A percentile compares a stretch with the other conserved stretches of the same genome.
phyloP scores from a whole-genome alignment of 2,888 invertebrate genomes.

The Philereme transversata region DNA sequence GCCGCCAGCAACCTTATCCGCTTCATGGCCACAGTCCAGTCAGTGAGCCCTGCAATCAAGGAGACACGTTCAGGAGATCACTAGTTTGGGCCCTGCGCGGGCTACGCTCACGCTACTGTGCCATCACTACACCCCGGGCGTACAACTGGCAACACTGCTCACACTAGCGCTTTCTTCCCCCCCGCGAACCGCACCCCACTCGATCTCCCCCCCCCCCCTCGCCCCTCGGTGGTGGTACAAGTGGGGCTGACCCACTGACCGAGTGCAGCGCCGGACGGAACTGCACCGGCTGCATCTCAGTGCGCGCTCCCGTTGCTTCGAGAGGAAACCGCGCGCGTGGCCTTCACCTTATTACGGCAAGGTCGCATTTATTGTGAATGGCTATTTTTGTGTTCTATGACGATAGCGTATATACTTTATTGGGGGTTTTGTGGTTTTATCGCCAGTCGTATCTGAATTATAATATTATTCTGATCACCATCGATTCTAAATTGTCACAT shows the following conservation, averaged over 20 bases:
- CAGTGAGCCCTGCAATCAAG: conserved; percentile 77
- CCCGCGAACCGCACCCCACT: conserved; percentile 23
- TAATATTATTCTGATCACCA: too few species aligned
- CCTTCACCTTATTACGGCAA: conserved; percentile 76
- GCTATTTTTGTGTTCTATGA: conserved; percentile 14
- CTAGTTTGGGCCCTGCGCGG: conserved; percentile 57
- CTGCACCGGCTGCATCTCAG: conserved; percentile 74
- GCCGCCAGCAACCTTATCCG: conserved; percentile 78
- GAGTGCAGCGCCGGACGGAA: conserved; percentile 75
- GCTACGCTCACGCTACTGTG: conserved; percentile 56
- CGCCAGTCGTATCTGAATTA: too few species aligned
- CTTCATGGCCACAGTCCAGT: conserved; percentile 78
- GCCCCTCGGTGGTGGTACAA: conserved; percentile 33
- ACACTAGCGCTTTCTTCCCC: conserved; percentile 38
- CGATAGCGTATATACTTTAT: background rate
- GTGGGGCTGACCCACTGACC: conserved; percentile 80
- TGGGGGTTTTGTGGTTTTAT: too few species aligned
- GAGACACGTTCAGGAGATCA: conserved; percentile 68
- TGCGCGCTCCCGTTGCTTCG: conserved; percentile 68
- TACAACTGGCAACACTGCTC: conserved; percentile 44
- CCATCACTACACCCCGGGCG: conserved; percentile 39
- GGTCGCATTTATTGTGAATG: conserved; percentile 53
- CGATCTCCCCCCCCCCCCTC: conserved; percentile 38
- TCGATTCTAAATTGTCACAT: too few species aligned
- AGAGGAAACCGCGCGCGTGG: conserved; percentile 69